These are phyloP conservation scores for Drosophila neonasuta DNA, from an alignment of 2,888 invertebrate genomes.

Conservation along the genomic window DNA sequence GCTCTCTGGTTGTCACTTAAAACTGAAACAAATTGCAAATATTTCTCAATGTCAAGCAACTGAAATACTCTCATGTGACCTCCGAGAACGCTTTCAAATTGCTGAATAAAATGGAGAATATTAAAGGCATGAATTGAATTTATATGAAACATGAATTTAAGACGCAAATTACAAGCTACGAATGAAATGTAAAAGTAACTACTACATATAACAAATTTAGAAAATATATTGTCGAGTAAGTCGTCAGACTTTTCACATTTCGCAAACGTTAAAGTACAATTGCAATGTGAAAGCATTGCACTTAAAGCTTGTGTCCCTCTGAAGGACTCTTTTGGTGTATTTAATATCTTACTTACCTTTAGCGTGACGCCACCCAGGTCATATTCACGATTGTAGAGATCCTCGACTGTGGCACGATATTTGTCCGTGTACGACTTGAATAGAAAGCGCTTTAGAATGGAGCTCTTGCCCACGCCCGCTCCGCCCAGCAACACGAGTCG, in stretches of 20 bases:
- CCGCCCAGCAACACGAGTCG: conserved; percentile 92
- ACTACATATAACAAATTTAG: not conserved
- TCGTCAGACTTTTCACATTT: not conserved
- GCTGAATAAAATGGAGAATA: not conserved
- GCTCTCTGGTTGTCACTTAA: conserved; percentile 26
- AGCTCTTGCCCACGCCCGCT: conserved; percentile 92
- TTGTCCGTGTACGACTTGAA: conserved; percentile 90
- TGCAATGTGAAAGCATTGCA: conserved; percentile 13
- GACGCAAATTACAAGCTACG: not conserved
- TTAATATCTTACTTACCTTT: conserved; percentile 83
- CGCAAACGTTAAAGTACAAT: not conserved
- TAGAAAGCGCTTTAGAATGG: conserved; percentile 90
- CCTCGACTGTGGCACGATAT: conserved; percentile 93
- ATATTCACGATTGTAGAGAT: conserved; percentile 92
- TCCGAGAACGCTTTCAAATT: not conserved
- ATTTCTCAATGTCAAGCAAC: conserved; percentile 5
- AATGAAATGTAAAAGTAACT: not conserved
- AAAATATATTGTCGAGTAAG: not conserved
- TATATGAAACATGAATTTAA: not conserved
- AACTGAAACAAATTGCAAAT: conserved; percentile 7
- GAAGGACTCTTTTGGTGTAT: not conserved
- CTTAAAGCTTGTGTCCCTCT: conserved; percentile 9
- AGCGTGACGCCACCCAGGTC: conserved; percentile 89
- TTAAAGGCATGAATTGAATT: not conserved
- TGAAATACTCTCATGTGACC: conserved; percentile 12